Conservation (phyloP, 2,113 vertebrate genomes). For the Muscicapa adusta region DNA sequence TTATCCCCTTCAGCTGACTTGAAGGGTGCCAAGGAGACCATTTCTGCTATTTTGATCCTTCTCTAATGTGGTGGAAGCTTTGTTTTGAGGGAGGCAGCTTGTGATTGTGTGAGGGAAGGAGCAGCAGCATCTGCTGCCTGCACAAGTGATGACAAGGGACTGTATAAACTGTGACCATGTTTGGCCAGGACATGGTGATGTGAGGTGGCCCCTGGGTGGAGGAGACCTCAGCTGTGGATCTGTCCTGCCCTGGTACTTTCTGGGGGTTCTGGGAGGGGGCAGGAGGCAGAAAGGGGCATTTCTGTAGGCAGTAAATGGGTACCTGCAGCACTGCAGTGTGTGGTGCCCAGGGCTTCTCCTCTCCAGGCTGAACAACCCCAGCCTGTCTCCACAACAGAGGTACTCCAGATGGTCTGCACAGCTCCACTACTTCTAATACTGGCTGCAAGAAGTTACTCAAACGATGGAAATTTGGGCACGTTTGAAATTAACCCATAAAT, state of each 20-base stretch:
- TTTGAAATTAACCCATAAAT: constrained; percentile 3
- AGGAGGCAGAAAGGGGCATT: background rate
- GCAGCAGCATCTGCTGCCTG: background rate
- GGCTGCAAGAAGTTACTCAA: accelerated
- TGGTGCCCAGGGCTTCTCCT: background rate
- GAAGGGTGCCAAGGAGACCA: background rate
- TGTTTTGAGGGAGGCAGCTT: background rate
- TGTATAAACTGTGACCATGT: accelerated
- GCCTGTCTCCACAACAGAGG: background rate
- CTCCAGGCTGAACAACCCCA: background rate
- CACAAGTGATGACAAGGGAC: background rate
- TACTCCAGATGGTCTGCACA: background rate
- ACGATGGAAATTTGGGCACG: accelerated
- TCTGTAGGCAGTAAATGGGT: background rate
- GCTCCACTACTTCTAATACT: accelerated
- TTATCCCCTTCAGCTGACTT: background rate
- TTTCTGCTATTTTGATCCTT: background rate
- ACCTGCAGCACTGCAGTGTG: accelerated
- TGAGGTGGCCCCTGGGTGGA: background rate
- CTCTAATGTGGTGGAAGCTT: background rate
- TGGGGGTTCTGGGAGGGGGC: too few relatives aligned
- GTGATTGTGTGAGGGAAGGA: background rate
- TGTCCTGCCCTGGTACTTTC: background rate
- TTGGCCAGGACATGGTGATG: accelerated
- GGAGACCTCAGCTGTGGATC: background rate